Base-by-base conservation (phyloP, 2,888 invertebrate species). In the Nomada fabriciana region DNA sequence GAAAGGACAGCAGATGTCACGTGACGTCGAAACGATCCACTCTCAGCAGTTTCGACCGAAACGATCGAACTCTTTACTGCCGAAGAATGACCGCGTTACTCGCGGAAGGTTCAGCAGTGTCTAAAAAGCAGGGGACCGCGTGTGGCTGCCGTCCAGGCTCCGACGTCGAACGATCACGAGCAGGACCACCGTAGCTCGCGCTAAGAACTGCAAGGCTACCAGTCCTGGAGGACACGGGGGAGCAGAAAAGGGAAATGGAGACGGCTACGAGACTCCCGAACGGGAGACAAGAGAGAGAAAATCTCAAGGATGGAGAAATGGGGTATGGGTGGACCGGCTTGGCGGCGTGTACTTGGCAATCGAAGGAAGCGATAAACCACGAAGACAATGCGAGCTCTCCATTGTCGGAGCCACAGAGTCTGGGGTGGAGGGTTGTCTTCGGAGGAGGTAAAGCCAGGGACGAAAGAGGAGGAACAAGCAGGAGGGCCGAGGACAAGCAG, bases 361-460 rank as follows among this genome's bases (percentile, higher is more conserved):
- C 92, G 92, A 91, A 91, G 90, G 91, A 89, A 92, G 90, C 91
- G 92, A 92, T 92, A 92, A 92, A 92, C 92, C 89, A 92, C 91
- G 91, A 92, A 92, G 92, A 92, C 92, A 92, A 92, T 92, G 90
- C 90, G 87, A 87, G 88, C 81, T 84, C 88, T 86, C 87, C 89
- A 88, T 89, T 90, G 90, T 90, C 88, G 90, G 88, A 85, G 89
- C 89, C 86, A 80, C 78, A 79, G 84, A 87, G 86, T 87, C 89
- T 87, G 81, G 82, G 79, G 61, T 61, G 78, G 84, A 80, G 72
- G 68, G 63, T 72, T 71, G 82, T 82, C 83, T 82, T 77, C 78
- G 84, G 60, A 84, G 79, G 73, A 73, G 76, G 76, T 53, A 53
- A 74, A 70, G 76, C 76, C 75, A 75, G 77, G 77, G 64, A 64